A percentile compares a stretch with the other conserved stretches of the same genome.
Evolutionary conservation across 2,797 vertebrate species (phyloP).

Genomic region (Sus cebifrons): DNA sequence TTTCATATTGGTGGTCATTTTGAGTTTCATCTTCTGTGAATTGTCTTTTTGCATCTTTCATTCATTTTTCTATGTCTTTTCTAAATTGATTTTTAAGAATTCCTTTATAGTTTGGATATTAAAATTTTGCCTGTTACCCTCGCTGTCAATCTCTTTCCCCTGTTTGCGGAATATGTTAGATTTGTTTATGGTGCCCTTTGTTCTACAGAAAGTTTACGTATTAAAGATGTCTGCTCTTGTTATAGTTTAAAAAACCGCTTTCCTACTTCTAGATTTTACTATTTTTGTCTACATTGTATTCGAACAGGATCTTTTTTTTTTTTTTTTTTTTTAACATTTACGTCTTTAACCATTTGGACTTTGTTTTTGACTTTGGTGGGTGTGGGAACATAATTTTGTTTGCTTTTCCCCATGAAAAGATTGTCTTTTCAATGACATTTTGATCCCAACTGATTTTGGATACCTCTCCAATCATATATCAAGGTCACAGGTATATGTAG

Average conservation of each 20-base stretch:
- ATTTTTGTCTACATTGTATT: background rate
- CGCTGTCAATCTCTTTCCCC: background rate
- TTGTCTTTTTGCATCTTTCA: background rate
- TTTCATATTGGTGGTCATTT: constrained; percentile 20
- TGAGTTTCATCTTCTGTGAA: constrained; percentile 6
- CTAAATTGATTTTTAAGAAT: constrained; percentile 58
- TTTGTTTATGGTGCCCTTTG: background rate
- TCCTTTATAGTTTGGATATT: constrained; percentile 44
- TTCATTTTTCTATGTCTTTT: constrained; percentile 45
- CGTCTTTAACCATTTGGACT: constrained; percentile 6
- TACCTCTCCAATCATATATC: background rate
- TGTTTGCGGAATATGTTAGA: background rate
- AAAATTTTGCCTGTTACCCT: background rate
- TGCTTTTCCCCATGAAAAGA: constrained; percentile 27
- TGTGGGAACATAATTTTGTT: constrained; percentile 23
- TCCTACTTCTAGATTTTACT: constrained; percentile 2
- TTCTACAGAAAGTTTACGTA: constrained; percentile 39
- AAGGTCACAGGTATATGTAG: background rate
- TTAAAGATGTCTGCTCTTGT: constrained; percentile 44
- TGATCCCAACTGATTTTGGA: background rate
- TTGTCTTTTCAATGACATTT: background rate
- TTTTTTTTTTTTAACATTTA: background rate
- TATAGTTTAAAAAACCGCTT: background rate
- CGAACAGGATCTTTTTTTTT: background rate
- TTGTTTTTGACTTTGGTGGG: background rate